Conservation (phyloP, 2,888 invertebrate genomes). For the Ferdinandea cuprea region DNA sequence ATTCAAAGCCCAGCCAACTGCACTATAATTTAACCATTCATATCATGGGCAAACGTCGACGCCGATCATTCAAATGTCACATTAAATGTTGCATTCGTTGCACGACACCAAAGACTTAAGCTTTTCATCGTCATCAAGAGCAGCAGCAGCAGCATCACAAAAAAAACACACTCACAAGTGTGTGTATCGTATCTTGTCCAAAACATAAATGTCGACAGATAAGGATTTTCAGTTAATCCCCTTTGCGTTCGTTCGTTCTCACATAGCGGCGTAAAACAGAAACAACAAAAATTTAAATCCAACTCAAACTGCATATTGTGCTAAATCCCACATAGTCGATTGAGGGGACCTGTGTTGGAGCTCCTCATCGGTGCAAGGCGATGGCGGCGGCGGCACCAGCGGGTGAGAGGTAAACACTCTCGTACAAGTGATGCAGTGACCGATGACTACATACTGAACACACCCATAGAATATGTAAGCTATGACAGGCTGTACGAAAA, state of each 20-base stretch:
- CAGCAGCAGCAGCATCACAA: slow-evolving; percentile 31
- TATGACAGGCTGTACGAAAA: slow-evolving; percentile 56
- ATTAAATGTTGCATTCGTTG: slow-evolving; percentile 75
- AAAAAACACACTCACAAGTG: slow-evolving; percentile 40
- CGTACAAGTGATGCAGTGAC: slow-evolving; percentile 69
- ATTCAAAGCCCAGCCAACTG: slow-evolving; percentile 37
- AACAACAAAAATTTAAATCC: slow-evolving; percentile 18
- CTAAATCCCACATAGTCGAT: slow-evolving; percentile 59
- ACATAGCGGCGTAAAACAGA: slow-evolving; percentile 51
- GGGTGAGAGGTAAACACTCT: background rate
- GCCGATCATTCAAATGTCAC: slow-evolving; percentile 76
- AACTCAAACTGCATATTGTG: slow-evolving; percentile 30
- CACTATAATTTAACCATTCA: slow-evolving; percentile 29
- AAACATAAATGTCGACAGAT: slow-evolving; percentile 73
- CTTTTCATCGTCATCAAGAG: slow-evolving; percentile 68
- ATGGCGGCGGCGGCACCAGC: slow-evolving; percentile 42
- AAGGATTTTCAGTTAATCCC: slow-evolving; percentile 74
- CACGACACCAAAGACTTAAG: slow-evolving; percentile 62
- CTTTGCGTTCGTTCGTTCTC: slow-evolving; percentile 66
- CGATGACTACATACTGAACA: slow-evolving; percentile 70
- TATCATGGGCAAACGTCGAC: slow-evolving; percentile 61
- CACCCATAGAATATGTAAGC: slow-evolving; percentile 65
- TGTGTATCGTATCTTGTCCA: slow-evolving; percentile 52
- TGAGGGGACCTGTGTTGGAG: slow-evolving; percentile 12
- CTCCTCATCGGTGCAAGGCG: slow-evolving; percentile 56